Evolutionary conservation across 1,140 invertebrate species (phyloP), one percentile per base, ranked within the genome.

Genomic region (Thereuonema tuberculata): DNA sequence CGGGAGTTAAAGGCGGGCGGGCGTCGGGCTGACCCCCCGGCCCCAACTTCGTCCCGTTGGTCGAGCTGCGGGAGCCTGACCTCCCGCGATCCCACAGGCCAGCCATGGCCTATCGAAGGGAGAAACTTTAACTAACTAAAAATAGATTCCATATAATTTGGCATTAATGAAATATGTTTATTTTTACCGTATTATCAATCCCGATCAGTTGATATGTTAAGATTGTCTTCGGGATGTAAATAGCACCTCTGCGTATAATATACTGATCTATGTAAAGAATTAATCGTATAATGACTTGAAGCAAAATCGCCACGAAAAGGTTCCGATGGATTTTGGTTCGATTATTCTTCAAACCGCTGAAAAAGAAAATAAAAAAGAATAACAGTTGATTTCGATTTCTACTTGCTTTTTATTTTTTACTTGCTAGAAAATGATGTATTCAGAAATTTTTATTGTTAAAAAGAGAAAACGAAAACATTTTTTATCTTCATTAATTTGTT

Each of bases 241-340:
- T n/a, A 43, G 37, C 37, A 43, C n/a, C 37, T 46, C 61, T 61
- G 54, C 78, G 68, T 1, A 74, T 74, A 46, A 86, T 73, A 1
- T 80, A 81, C 67, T 92, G 85, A 71, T 93, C 89, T 54, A 89
- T 80, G 74, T 93, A 93, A 17, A 92, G 69, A 0, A 82, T 83
- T 48, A 94, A 77, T 58, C 88, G 77, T n/a, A 92, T 83, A 24
- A 87, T 70, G 1, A 93, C 86, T 71, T 93, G 88, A 17, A 89
- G 78, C 28, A 88, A 76, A 78, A 92, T 90, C 0, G 89, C 87
- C 1, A 87, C 77, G 70, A 93, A 93, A 23, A 94, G 76, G 68
- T 91, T 88, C 69, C 87, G 85, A 69, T 94, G 91, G 56, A 94
- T 90, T 58, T 84, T 79, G 1, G 90, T 94, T 59, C 89, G 78